Percentiles rank a stretch among this genome's conserved stretches.
Evolutionary conservation across 2,797 vertebrate genomes (phyloP).

Genomic region (Anas flavirostris): DNA sequence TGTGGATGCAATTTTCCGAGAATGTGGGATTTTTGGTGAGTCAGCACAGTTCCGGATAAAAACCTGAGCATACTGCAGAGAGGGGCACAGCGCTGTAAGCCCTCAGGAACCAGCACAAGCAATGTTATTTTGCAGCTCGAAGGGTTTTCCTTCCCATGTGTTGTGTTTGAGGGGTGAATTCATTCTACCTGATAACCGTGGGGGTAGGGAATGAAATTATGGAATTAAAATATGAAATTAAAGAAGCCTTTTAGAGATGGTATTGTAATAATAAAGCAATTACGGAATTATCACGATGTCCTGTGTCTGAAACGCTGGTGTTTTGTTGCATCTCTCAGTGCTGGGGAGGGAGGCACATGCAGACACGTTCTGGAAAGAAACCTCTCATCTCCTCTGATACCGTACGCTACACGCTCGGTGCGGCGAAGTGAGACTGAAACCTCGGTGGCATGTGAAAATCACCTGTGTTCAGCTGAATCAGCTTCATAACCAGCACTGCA

Average conservation of each 20-base stretch:
- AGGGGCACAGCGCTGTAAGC: not conserved
- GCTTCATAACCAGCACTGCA: not conserved
- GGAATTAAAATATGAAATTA: too few relatives aligned
- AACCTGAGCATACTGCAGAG: not conserved
- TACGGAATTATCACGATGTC: too few relatives aligned
- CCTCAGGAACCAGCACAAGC: rapidly evolving
- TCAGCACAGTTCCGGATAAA: not conserved
- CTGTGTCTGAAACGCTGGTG: not conserved
- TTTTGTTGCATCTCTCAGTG: not conserved
- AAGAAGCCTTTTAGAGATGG: not conserved
- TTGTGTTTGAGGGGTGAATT: not conserved
- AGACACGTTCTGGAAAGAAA: not conserved
- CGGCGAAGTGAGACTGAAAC: not conserved
- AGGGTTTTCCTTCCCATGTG: rapidly evolving
- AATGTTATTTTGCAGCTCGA: not conserved
- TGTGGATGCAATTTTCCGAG: not conserved
- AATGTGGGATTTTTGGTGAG: not conserved
- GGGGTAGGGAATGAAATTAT: not conserved
- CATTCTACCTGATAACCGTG: not conserved
- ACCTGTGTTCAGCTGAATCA: not conserved
- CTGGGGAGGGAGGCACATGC: not conserved
- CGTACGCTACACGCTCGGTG: rapidly evolving
- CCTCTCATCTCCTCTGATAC: not conserved
- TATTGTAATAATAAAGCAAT: not conserved
- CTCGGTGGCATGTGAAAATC: not conserved